Conservation (phyloP, 2,888 invertebrate species). For the Phasia obesa region DNA sequence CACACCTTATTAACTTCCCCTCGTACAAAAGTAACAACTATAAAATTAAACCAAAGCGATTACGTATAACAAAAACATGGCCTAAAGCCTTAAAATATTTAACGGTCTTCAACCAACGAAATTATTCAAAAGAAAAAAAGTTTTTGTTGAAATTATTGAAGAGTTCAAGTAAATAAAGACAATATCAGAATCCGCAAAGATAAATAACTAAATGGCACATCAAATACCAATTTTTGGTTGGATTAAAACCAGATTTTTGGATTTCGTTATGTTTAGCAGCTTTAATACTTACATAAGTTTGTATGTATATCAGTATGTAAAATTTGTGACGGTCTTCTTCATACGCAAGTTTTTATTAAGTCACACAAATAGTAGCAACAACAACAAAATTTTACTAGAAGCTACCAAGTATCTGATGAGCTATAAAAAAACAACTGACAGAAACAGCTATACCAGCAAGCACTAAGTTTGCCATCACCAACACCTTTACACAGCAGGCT, state of each 20-base stretch:
- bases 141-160: too few relatives aligned
- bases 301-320: neutral
- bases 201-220: constrained; percentile 17
- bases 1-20: too few relatives aligned
- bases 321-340: constrained; percentile 53
- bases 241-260: constrained; percentile 70
- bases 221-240: constrained; percentile 24
- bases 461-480: constrained; percentile 41
- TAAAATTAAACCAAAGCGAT: too few relatives aligned
- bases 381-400: constrained; percentile 20
- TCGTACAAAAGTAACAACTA: too few relatives aligned
- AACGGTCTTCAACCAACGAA: too few relatives aligned
- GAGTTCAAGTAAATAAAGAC: too few relatives aligned
- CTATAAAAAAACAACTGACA: constrained; percentile 21
- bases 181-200: neutral
- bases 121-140: too few relatives aligned
- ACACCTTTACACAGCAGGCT: constrained; percentile 52
- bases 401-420: constrained; percentile 6
- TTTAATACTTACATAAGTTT: neutral
- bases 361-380: constrained; percentile 23
- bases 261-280: constrained; percentile 75
- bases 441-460: neutral
- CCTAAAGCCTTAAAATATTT: too few relatives aligned
- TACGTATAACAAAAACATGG: too few relatives aligned
- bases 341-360: constrained; percentile 55